Evolutionary conservation across 2,113 vertebrate genomes (phyloP).

Genomic region (Pterocles orientalis): DNA sequence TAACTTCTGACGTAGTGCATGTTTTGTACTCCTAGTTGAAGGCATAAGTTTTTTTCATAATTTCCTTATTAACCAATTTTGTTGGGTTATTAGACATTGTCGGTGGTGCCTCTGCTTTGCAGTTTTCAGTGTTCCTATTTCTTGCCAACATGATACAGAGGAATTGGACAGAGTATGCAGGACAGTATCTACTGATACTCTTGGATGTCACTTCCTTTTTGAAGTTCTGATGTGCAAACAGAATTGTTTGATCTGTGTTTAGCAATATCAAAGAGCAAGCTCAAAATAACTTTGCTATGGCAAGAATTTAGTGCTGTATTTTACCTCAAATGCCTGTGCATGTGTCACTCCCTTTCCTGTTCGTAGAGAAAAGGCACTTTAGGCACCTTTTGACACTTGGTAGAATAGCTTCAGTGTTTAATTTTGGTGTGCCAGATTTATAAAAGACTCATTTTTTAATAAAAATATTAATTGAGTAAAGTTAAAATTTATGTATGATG

Average conservation of each 20-base stretch:
- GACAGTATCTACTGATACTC: neutral
- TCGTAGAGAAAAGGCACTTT: neutral
- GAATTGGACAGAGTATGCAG: neutral
- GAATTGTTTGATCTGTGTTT: neutral
- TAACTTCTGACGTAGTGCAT: neutral
- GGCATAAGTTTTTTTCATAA: neutral
- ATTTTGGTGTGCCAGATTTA: neutral
- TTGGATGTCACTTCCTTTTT: neutral
- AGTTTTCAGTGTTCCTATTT: neutral
- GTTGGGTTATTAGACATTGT: neutral
- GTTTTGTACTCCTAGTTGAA: neutral
- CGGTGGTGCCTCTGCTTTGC: neutral
- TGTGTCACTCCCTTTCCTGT: neutral
- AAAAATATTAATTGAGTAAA: neutral
- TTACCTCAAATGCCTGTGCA: neutral
- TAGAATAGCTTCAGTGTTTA: neutral
- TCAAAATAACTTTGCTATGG: neutral
- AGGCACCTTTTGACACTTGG: neutral
- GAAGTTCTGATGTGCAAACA: neutral
- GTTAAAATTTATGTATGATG: neutral
- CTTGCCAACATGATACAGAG: neutral
- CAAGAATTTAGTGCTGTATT: neutral
- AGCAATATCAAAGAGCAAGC: neutral
- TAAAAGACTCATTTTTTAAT: neutral
- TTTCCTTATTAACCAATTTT: neutral